Evolutionary conservation across 2,113 vertebrate genomes (phyloP), one percentile per base, ranked within the genome.

Genomic region (Oreotrochilus melanogaster): DNA sequence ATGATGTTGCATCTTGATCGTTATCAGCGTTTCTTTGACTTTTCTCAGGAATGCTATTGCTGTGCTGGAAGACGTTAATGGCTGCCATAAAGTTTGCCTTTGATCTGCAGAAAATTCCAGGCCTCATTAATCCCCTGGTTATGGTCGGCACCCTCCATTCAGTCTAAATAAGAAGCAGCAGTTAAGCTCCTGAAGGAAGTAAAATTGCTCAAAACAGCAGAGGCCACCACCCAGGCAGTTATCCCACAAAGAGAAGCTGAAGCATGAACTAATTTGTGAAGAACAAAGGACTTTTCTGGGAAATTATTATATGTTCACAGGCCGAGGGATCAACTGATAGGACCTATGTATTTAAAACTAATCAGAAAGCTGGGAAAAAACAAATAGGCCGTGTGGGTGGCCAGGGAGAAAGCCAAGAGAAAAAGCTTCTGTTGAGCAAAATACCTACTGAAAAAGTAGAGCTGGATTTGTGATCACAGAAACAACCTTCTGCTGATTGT

Each of bases 41-140:
- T 94, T 95, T 76, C 72, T 88, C 50, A 90, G 71, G 82, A 96
- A 96, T 88, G 67, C 23, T 90, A 5, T 62, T 80, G 54, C 39
- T 86, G 30, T 64, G n/a, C 56, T 86, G 47, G 54, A 89, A 60
- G 71, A 91, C 78, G 71, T 86, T 94, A 88, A 91, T 85, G 61
- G 17, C 35, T 90, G 57, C 78, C 39, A 74, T 93, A 89, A 94
- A 95, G 19, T 86, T 88, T 80, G 58, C 39, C 89, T 96, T 96
- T 97, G 92, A 95, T 96, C 88, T 96, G 42, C 31, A 88, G 58
- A 94, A 91, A 88, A 93, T 73, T 88, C 58, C 75, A 92, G 73
- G 62, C 45, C 62, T 87, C 74, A 72, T 91, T 95, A 95, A 95
- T 87, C 78, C 50, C 58, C 14, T 85, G 45, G 66, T 89, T 94